Evolutionary conservation across 1,140 invertebrate genomes (phyloP).

Genomic region (Drosophila equinoxialis): DNA sequence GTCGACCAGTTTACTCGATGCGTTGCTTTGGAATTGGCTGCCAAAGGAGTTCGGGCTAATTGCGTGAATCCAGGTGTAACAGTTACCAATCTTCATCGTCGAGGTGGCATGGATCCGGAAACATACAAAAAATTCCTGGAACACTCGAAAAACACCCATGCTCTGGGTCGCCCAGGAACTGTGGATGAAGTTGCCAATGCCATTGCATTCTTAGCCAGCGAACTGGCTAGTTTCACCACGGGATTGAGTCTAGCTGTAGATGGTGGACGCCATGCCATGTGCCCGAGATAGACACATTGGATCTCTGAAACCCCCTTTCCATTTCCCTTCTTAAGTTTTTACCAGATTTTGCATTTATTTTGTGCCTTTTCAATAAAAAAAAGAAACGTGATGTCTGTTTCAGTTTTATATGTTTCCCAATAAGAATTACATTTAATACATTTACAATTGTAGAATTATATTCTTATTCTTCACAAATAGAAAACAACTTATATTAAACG

Average conservation of each 20-base stretch:
- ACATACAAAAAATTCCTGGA: slow-evolving; percentile 91
- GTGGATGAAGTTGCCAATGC: slow-evolving; percentile 90
- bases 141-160: slow-evolving; percentile 90
- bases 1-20: slow-evolving; percentile 95
- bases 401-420: slow-evolving; percentile 84
- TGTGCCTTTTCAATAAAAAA: slow-evolving; percentile 11
- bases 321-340: not conserved
- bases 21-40: slow-evolving; percentile 90
- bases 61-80: slow-evolving; percentile 92
- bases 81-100: slow-evolving; percentile 90
- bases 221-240: slow-evolving; percentile 91
- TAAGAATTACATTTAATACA: too few species aligned
- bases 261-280: slow-evolving; percentile 85
- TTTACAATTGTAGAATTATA: not conserved
- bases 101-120: slow-evolving; percentile 89
- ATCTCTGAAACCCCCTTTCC: not conserved
- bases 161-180: slow-evolving; percentile 90
- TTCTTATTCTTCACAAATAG: not conserved
- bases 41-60: slow-evolving; percentile 93
- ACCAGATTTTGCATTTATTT: slow-evolving; percentile 54
- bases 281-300: slow-evolving; percentile 48
- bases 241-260: slow-evolving; percentile 92
- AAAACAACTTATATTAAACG: not conserved
- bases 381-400: slow-evolving; percentile 84
- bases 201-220: slow-evolving; percentile 93